These are phyloP conservation scores for Raja brachyura DNA, from an alignment of 2,113 vertebrate genomes.

Conservation along the genomic window DNA sequence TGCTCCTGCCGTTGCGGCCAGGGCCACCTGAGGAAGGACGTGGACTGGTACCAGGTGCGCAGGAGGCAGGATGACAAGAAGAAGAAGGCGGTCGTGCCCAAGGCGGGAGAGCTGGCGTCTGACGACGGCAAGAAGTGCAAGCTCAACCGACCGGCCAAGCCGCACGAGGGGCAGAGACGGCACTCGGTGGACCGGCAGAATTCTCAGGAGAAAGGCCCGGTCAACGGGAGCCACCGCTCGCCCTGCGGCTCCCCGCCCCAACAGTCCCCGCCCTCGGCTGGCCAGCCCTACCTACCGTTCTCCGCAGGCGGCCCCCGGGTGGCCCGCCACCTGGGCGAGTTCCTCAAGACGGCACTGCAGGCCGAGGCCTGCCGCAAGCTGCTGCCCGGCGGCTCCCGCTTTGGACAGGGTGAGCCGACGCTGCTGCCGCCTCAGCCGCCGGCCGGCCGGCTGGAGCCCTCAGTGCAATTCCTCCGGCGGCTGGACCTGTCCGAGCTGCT, in stretches of 20 bases:
- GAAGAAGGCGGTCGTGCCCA: conserved; percentile 74
- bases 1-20: conserved; percentile 95
- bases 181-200: conserved; percentile 87
- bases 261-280: conserved; percentile 76
- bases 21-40: conserved; percentile 95
- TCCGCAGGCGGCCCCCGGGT: conserved; percentile 68
- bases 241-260: conserved; percentile 79
- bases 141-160: conserved; percentile 64
- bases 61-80: conserved; percentile 91
- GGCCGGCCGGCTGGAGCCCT: conserved; percentile 65
- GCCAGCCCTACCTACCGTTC: conserved; percentile 64
- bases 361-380: conserved; percentile 82
- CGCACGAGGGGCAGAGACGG: conserved; percentile 76
- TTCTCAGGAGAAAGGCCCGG: conserved; percentile 71
- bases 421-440: conserved; percentile 55
- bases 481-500: conserved; percentile 94
- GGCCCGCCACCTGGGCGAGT: conserved; percentile 87
- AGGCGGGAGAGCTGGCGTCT: conserved; percentile 52
- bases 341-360: conserved; percentile 87
- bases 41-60: conserved; percentile 95
- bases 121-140: conserved; percentile 85
- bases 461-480: conserved; percentile 87
- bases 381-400: conserved; percentile 59
- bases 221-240: conserved; percentile 46
- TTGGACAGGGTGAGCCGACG: conserved; percentile 67